Evolutionary conservation across 2,113 vertebrate species (phyloP).

Genomic region (Heterotilapia buettikoferi): DNA sequence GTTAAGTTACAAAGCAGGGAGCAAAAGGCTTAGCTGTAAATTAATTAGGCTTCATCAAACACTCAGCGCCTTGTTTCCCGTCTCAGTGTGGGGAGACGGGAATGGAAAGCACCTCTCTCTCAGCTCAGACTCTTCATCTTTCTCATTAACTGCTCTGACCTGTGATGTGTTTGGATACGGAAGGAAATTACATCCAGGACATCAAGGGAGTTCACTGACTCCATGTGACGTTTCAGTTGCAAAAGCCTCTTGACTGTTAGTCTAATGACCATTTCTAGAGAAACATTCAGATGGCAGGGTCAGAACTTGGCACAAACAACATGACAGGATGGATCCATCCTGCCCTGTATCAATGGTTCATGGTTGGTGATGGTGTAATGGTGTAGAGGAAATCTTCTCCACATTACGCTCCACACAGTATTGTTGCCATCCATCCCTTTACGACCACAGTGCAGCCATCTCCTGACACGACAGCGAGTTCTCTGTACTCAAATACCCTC

Average conservation of each 20-base stretch:
- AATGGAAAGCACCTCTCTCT: background rate
- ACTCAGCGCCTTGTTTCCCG: background rate
- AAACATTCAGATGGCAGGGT: background rate
- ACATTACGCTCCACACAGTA: background rate
- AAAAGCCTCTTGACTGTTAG: background rate
- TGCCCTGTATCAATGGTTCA: accelerated
- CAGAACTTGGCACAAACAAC: background rate
- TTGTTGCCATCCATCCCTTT: background rate
- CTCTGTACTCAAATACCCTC: background rate
- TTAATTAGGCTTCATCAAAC: slow-evolving; percentile 6
- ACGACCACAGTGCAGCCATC: background rate
- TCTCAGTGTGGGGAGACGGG: background rate
- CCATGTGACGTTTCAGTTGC: background rate
- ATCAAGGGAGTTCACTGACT: background rate
- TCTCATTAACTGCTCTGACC: slow-evolving; percentile 9
- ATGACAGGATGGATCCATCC: background rate
- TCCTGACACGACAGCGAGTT: background rate
- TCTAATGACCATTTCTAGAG: background rate
- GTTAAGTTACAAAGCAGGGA: background rate
- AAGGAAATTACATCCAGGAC: background rate
- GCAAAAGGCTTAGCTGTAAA: background rate
- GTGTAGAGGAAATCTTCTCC: accelerated
- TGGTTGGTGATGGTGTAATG: background rate
- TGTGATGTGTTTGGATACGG: background rate
- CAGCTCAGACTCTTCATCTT: background rate